Evolutionary conservation across 2,113 vertebrate genomes (phyloP).

Genomic region (Pundamilia nyererei): DNA sequence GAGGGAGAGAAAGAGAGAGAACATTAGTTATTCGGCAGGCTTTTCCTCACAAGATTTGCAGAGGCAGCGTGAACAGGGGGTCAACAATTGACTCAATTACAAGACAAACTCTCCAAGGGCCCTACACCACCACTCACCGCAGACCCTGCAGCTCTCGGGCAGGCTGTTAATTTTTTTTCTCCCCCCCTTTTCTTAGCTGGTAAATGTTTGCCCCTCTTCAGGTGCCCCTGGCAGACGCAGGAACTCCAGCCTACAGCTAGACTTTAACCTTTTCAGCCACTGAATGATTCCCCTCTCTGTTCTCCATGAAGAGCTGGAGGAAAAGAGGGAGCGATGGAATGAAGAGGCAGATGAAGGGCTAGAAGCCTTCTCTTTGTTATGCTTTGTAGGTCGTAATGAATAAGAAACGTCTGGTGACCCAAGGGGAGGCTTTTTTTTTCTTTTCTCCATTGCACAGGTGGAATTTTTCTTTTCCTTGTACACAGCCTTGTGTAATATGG

Average conservation of each 20-base stretch:
- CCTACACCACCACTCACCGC: slow-evolving; percentile 69
- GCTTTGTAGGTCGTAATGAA: slow-evolving; percentile 63
- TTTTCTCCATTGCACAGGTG: slow-evolving; percentile 25
- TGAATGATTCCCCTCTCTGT: slow-evolving; percentile 51
- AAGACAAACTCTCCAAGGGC: slow-evolving; percentile 81
- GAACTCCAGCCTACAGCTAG: slow-evolving; percentile 40
- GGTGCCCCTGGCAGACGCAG: slow-evolving; percentile 66
- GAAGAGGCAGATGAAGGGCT: slow-evolving; percentile 60
- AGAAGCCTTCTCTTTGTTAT: slow-evolving; percentile 56
- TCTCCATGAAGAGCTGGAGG: slow-evolving; percentile 28
- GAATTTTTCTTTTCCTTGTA: background rate
- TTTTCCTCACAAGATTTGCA: slow-evolving; percentile 52
- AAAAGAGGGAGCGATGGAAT: slow-evolving; percentile 38
- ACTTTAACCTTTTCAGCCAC: slow-evolving; percentile 71
- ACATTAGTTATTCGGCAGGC: slow-evolving; percentile 67
- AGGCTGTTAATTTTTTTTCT: slow-evolving; percentile 62
- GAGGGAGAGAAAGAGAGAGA: slow-evolving; percentile 42
- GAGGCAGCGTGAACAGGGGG: slow-evolving; percentile 70
- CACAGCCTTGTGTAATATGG: background rate
- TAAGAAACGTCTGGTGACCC: slow-evolving; percentile 62
- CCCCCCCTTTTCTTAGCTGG: slow-evolving; percentile 53
- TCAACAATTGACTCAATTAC: slow-evolving; percentile 87
- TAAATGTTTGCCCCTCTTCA: slow-evolving; percentile 77
- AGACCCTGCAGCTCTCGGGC: slow-evolving; percentile 61
- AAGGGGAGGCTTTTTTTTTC: slow-evolving; percentile 11